Conservation (phyloP, 1,140 invertebrate species). For the Drosophila simulans region DNA sequence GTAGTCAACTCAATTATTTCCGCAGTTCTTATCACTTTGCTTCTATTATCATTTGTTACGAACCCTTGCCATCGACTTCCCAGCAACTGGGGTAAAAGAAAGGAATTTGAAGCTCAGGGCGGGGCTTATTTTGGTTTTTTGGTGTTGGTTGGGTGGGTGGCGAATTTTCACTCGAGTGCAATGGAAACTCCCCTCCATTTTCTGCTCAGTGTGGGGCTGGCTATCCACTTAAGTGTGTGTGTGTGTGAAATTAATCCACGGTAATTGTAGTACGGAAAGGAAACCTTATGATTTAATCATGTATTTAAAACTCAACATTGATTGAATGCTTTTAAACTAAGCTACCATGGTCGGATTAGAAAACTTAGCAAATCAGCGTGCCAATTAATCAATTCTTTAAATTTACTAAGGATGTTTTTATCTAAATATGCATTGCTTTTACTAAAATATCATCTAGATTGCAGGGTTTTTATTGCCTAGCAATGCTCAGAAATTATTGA, state of each 20-base stretch:
- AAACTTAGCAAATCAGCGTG: no score
- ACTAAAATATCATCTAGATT: background rate
- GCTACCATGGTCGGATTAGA: background rate
- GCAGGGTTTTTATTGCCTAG: background rate
- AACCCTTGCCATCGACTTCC: conserved; percentile 12
- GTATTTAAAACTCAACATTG: conserved; percentile 14
- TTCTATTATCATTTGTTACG: conserved; percentile 8
- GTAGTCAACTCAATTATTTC: background rate
- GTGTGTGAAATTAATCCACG: conserved; percentile 8
- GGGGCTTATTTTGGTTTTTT: conserved; percentile 14
- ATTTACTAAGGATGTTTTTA: background rate
- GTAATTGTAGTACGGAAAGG: conserved; percentile 13
- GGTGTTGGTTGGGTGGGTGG: conserved; percentile 10
- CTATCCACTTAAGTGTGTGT: background rate
- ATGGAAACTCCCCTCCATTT: conserved; percentile 2
- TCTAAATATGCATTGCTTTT: background rate
- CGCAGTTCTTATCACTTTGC: conserved; percentile 6
- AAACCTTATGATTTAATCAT: conserved; percentile 24
- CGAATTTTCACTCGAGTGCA: background rate
- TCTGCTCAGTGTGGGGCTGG: conserved; percentile 16
- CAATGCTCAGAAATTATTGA: conserved; percentile 23
- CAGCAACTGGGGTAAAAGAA: conserved; percentile 1
- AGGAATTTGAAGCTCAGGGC: conserved; percentile 12
- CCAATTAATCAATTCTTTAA: no score
- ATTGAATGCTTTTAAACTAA: conserved; percentile 16